Base-by-base conservation (phyloP, 1,140 invertebrate species). In the Anastrepha ludens region DNA sequence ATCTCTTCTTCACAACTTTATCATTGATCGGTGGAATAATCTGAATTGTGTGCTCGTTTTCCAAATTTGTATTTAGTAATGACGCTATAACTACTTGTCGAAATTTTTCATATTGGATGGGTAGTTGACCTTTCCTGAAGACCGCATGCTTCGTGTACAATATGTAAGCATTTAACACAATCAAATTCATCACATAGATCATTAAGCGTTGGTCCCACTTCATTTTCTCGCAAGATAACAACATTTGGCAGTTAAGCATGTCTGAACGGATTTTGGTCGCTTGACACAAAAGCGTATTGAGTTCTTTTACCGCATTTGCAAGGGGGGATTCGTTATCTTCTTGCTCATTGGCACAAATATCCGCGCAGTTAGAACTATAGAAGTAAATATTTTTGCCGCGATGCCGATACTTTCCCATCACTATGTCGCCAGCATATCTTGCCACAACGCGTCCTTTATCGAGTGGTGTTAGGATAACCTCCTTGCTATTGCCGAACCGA, bases 351-450 rank as follows among this genome's bases (percentile, higher is more conserved):
- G 60, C 60, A n/a, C 7, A 62, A 13, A 91, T 91, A 9, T 91
- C 91, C 87, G 91, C 41, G 17, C 91, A 91, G 58, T 91, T 91
- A 11, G 91, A 90, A 70, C 91, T 91, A 29, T 90, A 91, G 74
- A 91, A 91, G 47, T 91, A 91, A 6, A 91, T 70, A 15, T 88
- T 88, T 59, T 91, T 91, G 0, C 90, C 87, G 0, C 91, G 87
- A 0, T 89, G 88, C 8, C 90, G 88, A 91, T 91, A 91, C 47
- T 91, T 91, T 64, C 87, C 91, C 91, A 91, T 91, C 91, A 91
- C 91, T 15, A 91, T 29, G 0, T 89, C 87, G 4, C 88, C 87
- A 29, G 91, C 91, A 85, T 91, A 91, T 55, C 89, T 87, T 47
- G 89, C 91, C 39, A 88, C 88, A 44, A 90, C 89, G 59, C 89